Evolutionary conservation across 2,113 vertebrate species (phyloP), one percentile per base, ranked within the genome.

Genomic region (Atrichornis clamosus): DNA sequence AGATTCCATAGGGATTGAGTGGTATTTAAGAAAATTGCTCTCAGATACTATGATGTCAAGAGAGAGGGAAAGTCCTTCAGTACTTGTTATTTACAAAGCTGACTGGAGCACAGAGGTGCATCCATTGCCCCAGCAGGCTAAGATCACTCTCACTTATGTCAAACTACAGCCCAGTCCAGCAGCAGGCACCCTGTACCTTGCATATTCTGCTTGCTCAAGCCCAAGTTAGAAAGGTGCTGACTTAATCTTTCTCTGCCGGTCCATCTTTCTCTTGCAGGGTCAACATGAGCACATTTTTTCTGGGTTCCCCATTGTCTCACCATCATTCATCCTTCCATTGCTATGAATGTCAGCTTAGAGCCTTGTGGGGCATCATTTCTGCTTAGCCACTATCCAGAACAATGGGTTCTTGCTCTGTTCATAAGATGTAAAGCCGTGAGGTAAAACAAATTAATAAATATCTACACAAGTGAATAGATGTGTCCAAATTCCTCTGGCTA

Each of bases 1-100:
- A 87, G 47, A 89, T 95, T 90, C 85, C 74, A 11, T n/a, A 78
- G 24, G 49, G 73, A 93, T 69, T 92, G 85, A 86, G 44, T 19
- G 46, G 32, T 52, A n/a, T 74, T 75, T 75, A 75, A 62, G 64
- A 91, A 92, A 92, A 92, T 68, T 93, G 59, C 41, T 90, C 70
- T 86, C 47, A 75, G 75, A 86, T 81, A 72, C 56, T 68, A 58
- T 37, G 69, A 90, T 89, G 39, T 63, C 56, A 90, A 85, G 21
- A 77, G 14, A 65, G 39, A 80, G 72, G 33, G 33, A 72, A 90
- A 89, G 12, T 41, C 15, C 42, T 59, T 60, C 64, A 53, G 23
- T 35, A 19, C 11, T 22, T 62, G 37, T 68, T 26, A 79, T 93
- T 17, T 90, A 32, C 12, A 32, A 94, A 88, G 52, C 39, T 47